A percentile compares a stretch with the other conserved stretches of the same genome.
Evolutionary conservation across 2,888 invertebrate genomes (phyloP).

Genomic region (Cephus sareptanus): DNA sequence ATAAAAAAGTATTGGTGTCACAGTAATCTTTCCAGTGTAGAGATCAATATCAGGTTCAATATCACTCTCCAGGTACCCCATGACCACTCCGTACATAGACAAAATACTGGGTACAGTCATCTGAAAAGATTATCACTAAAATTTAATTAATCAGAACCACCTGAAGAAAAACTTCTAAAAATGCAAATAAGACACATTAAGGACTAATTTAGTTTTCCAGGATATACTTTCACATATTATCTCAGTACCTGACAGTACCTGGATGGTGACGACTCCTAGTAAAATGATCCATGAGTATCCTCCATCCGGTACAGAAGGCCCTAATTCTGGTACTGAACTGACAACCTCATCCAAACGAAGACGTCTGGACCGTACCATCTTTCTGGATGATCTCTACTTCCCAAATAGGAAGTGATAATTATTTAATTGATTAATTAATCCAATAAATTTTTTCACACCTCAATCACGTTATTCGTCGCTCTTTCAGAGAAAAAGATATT

Average conservation of each 20-base stretch:
- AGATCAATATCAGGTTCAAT: slow-evolving; percentile 49
- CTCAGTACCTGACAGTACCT: slow-evolving; percentile 58
- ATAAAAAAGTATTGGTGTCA: slow-evolving; percentile 72
- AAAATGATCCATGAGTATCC: slow-evolving; percentile 77
- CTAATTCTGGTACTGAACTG: slow-evolving; percentile 74
- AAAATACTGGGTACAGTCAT: slow-evolving; percentile 57
- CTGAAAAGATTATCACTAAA: slow-evolving; percentile 31
- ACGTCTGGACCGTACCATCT: slow-evolving; percentile 46
- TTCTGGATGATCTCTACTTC: slow-evolving; percentile 6
- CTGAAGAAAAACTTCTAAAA: background rate
- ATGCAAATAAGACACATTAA: background rate
- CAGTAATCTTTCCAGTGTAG: slow-evolving; percentile 72
- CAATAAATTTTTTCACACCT: background rate
- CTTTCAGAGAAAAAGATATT: background rate
- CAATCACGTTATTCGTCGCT: background rate
- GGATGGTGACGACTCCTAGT: slow-evolving; percentile 70
- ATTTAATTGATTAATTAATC: slow-evolving; percentile 2
- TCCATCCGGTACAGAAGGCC: slow-evolving; percentile 75
- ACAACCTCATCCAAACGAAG: slow-evolving; percentile 70
- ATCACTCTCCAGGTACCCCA: slow-evolving; percentile 39
- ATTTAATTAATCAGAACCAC: background rate
- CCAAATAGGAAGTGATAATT: background rate
- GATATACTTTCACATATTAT: background rate
- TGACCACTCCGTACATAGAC: slow-evolving; percentile 53
- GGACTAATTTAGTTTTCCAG: background rate